A percentile compares a stretch with the other conserved stretches of the same genome.
phyloP scores from a whole-genome alignment of 2,797 vertebrate species.

The Capromys pilorides region DNA sequence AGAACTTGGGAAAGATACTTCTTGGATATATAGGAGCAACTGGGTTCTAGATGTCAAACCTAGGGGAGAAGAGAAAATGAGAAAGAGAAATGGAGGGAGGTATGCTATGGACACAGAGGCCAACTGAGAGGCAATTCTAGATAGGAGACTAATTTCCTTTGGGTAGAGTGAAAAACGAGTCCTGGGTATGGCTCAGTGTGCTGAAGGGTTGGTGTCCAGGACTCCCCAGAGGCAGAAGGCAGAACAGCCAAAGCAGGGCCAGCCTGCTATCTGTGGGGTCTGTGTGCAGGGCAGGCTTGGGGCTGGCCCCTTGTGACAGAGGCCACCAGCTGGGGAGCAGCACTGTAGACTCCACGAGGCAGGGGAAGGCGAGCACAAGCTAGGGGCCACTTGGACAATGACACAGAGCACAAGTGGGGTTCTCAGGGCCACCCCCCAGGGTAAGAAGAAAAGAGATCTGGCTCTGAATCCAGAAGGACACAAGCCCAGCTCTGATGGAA shows the following conservation, averaged over 20 bases:
- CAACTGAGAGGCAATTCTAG: neutral
- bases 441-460: neutral
- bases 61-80: neutral
- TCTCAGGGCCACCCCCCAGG: neutral
- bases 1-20: too few relatives aligned
- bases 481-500: neutral
- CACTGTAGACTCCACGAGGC: neutral
- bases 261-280: neutral
- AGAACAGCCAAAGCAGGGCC: neutral
- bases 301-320: accelerated
- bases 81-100: too few relatives aligned
- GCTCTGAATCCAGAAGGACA: neutral
- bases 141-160: neutral
- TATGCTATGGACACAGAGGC: neutral
- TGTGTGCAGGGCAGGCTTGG: neutral
- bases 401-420: neutral
- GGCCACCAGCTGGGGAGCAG: neutral
- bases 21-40: neutral
- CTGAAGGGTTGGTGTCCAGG: neutral
- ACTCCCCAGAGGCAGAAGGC: neutral
- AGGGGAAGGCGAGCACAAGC: neutral
- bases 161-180: neutral
- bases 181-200: neutral
- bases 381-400: neutral
- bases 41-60: neutral